phyloP scores from a whole-genome alignment of 2,113 vertebrate species.

The Monopterus albus region DNA sequence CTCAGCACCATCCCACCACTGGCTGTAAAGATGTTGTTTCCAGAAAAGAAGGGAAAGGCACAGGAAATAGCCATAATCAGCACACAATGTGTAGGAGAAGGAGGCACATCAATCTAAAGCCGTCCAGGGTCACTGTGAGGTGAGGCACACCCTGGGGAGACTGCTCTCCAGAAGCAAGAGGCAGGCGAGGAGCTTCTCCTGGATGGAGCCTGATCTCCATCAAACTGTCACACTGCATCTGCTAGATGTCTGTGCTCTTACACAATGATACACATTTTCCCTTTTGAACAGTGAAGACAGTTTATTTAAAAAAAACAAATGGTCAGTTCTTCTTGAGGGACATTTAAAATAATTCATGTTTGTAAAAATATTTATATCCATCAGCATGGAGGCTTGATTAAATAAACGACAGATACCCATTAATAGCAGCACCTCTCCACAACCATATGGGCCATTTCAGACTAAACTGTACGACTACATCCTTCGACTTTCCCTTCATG shows the following conservation, averaged over 20 bases:
- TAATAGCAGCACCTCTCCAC: slow-evolving; percentile 33
- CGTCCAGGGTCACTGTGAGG: slow-evolving; percentile 69
- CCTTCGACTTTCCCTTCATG: slow-evolving; percentile 12
- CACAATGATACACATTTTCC: slow-evolving; percentile 13
- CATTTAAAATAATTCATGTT: background rate
- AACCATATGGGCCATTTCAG: slow-evolving; percentile 30
- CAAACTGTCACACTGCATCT: slow-evolving; percentile 23
- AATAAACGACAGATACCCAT: slow-evolving; percentile 50
- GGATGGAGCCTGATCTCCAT: slow-evolving; percentile 62
- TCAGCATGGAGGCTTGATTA: slow-evolving; percentile 20
- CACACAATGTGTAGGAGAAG: slow-evolving; percentile 71
- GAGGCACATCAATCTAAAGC: slow-evolving; percentile 71
- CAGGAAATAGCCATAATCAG: slow-evolving; percentile 70
- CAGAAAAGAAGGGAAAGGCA: slow-evolving; percentile 44
- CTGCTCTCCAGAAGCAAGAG: slow-evolving; percentile 6
- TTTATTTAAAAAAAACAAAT: slow-evolving; percentile 7
- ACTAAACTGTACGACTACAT: background rate
- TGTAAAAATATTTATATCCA: slow-evolving; percentile 20
- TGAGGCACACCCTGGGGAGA: slow-evolving; percentile 56
- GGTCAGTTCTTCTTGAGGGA: no score
- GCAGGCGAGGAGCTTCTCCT: slow-evolving; percentile 51
- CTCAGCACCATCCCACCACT: slow-evolving; percentile 61
- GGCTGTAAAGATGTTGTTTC: no score
- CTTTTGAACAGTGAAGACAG: background rate
- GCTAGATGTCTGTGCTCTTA: slow-evolving; percentile 21